phyloP scores from a whole-genome alignment of 2,113 vertebrate species.

The Loxodonta africana region DNA sequence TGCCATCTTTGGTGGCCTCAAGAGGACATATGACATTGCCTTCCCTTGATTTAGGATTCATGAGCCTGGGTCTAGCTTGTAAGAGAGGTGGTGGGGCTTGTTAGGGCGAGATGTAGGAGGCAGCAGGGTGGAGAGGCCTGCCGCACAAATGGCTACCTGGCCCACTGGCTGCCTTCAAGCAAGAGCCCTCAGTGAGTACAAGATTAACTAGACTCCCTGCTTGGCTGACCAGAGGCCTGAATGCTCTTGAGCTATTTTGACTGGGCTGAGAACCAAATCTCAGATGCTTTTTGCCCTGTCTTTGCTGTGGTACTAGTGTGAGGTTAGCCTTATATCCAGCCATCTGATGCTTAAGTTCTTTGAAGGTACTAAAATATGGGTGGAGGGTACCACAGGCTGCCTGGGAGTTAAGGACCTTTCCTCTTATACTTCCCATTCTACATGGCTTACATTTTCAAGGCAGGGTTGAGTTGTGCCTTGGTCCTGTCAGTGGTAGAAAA shows the following conservation, averaged over 20 bases:
- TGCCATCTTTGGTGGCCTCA: neutral
- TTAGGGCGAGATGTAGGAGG: neutral
- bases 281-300: slow-evolving; percentile 18
- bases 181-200: neutral
- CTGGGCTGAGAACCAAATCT: slow-evolving; percentile 5
- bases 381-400: neutral
- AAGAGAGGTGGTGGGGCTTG: neutral
- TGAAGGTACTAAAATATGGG: slow-evolving; percentile 22
- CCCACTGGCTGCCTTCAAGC: neutral
- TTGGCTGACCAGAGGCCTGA: neutral
- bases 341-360: slow-evolving; percentile 25
- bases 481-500: neutral
- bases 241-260: slow-evolving; percentile 15
- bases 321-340: neutral
- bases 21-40: neutral
- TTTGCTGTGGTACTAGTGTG: slow-evolving; percentile 13
- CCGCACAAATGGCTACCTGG: slow-evolving; percentile 30
- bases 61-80: neutral
- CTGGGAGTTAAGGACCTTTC: neutral
- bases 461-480: neutral
- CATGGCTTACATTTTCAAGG: neutral
- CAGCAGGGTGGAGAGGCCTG: neutral
- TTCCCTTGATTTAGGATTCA: slow-evolving; percentile 2
- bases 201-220: slow-evolving; percentile 37
- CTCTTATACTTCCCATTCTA: neutral